A percentile compares a stretch with the other conserved stretches of the same genome.
Evolutionary conservation across 2,888 invertebrate genomes (phyloP).

Genomic region (Onthophagus sagittarius): DNA sequence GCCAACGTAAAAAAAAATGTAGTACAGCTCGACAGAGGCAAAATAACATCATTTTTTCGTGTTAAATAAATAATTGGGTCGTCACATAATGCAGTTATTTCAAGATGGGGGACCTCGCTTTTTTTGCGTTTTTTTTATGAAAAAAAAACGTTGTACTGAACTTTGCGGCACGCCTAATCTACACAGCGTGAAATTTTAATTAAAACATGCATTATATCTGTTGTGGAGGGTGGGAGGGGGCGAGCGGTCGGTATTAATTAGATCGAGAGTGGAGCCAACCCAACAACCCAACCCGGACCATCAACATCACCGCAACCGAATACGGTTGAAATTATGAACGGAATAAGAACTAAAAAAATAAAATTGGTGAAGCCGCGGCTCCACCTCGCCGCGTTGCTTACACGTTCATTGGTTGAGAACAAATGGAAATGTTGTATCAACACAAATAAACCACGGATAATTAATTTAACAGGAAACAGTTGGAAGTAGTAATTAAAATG

Average conservation of each 20-base stretch:
- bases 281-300: background rate
- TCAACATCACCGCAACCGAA: background rate
- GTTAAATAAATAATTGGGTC: background rate
- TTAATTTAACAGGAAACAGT: background rate
- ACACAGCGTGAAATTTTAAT: background rate
- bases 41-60: background rate
- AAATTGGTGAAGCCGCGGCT: background rate
- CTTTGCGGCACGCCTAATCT: background rate
- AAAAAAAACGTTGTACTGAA: background rate
- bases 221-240: background rate
- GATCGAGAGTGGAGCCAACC: background rate
- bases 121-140: background rate
- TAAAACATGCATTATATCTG: background rate
- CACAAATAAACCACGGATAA: background rate
- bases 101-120: background rate
- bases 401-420: background rate
- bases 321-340: background rate
- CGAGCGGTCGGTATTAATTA: background rate
- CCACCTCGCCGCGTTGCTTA: background rate
- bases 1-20: too few relatives aligned
- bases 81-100: background rate
- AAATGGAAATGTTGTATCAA: background rate
- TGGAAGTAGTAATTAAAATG: background rate
- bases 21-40: background rate
- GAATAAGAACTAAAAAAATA: background rate